phyloP scores from a whole-genome alignment of 1,140 invertebrate genomes.

The Melitaea cinxia region DNA sequence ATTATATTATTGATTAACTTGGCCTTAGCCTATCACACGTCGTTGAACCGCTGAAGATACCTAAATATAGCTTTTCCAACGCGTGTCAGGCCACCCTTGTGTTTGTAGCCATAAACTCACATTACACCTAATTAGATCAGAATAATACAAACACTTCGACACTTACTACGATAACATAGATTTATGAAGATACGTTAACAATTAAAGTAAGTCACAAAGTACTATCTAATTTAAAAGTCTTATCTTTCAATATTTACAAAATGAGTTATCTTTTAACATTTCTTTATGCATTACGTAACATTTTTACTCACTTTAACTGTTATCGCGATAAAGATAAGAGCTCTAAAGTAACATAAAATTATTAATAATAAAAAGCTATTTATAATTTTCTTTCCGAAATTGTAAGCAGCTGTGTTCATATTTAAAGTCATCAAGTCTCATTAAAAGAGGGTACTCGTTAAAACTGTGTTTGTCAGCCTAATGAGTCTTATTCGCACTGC shows the following conservation, averaged over 20 bases:
- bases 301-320: conserved; percentile 14
- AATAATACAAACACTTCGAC: conserved; percentile 1
- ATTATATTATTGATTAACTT: conserved; percentile 67
- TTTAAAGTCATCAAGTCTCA: neutral
- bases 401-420: neutral
- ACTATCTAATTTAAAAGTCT: neutral
- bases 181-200: neutral
- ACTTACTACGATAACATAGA: neutral
- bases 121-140: conserved; percentile 22
- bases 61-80: conserved; percentile 67
- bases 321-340: neutral
- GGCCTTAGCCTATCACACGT: conserved; percentile 69
- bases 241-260: neutral
- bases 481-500: conserved; percentile 20
- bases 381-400: neutral
- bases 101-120: conserved; percentile 41
- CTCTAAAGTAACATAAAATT: neutral
- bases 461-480: conserved; percentile 7
- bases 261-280: conserved; percentile 2
- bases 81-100: conserved; percentile 53
- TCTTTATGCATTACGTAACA: conserved; percentile 13
- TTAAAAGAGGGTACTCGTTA: conserved; percentile 6
- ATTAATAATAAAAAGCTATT: neutral
- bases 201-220: neutral
- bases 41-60: conserved; percentile 51